Conservation (phyloP, 2,797 vertebrate species). For the Melanotaenia trifasciata region DNA sequence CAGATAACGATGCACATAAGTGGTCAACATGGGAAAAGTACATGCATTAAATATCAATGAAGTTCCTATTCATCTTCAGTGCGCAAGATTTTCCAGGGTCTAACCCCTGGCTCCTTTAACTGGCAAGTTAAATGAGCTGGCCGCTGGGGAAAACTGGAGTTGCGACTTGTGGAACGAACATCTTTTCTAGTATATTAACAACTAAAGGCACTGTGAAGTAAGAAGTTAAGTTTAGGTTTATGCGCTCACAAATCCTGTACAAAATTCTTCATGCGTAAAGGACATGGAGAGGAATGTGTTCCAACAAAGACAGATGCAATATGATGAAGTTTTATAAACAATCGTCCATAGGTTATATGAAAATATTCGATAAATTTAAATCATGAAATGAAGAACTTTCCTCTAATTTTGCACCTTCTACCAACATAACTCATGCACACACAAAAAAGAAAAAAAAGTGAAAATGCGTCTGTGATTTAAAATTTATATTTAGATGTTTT, state of each 20-base stretch:
- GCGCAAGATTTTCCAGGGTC: slow-evolving; percentile 83
- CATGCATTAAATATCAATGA: slow-evolving; percentile 78
- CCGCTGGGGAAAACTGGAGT: slow-evolving; percentile 10
- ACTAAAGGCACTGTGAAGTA: neutral
- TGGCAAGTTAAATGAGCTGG: slow-evolving; percentile 39
- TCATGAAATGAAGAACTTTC: neutral
- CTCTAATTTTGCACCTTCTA: neutral
- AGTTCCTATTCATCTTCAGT: slow-evolving; percentile 73
- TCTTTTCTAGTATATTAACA: slow-evolving; percentile 30
- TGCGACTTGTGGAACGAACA: slow-evolving; percentile 21
- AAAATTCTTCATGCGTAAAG: slow-evolving; percentile 35
- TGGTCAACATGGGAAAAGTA: slow-evolving; percentile 60
- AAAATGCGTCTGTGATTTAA: neutral
- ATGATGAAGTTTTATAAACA: neutral
- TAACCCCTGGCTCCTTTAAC: slow-evolving; percentile 75
- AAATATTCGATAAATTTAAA: neutral
- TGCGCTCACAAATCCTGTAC: neutral
- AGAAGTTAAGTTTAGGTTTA: neutral
- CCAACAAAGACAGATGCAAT: neutral
- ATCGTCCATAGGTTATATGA: neutral
- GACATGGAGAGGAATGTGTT: neutral
- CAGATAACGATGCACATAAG: slow-evolving; percentile 75
- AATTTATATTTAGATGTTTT: too few relatives aligned
- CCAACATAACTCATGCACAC: too few relatives aligned
- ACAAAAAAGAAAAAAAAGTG: neutral